These are phyloP conservation scores for Carollia perspicillata DNA, from an alignment of 2,113 vertebrate genomes.

Conservation along the genomic window DNA sequence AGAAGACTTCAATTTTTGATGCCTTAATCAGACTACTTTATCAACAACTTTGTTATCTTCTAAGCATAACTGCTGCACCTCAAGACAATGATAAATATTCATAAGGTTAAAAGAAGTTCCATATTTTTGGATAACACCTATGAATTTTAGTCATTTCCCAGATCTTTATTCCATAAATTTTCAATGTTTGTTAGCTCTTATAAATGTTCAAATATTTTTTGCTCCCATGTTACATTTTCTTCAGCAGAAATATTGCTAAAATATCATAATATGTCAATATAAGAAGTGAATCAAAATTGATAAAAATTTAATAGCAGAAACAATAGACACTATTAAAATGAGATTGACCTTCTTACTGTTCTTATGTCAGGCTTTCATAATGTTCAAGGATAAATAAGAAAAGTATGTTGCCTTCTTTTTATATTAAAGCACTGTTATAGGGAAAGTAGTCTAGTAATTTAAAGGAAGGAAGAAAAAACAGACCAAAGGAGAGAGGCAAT, in stretches of 20 bases:
- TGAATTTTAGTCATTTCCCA: not conserved
- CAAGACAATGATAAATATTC: not conserved
- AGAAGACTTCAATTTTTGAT: not conserved
- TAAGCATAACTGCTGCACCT: not conserved
- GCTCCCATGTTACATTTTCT: not conserved
- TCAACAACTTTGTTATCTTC: not conserved
- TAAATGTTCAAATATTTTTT: not conserved
- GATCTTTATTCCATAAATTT: not conserved
- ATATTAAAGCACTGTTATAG: not conserved
- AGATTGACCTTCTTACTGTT: not conserved
- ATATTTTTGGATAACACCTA: not conserved
- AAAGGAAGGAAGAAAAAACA: not conserved
- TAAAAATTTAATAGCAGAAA: not conserved
- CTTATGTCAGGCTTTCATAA: not conserved
- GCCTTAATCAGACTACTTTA: not conserved
- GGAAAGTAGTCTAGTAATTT: not conserved
- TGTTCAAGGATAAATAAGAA: not conserved
- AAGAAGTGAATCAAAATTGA: not conserved
- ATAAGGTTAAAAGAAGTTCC: not conserved
- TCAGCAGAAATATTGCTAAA: not conserved
- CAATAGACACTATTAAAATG: not conserved
- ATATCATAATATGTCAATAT: not conserved
- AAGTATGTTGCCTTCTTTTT: not conserved
- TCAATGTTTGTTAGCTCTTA: not conserved
- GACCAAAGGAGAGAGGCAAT: rapidly evolving